Base-by-base conservation (phyloP, 2,888 invertebrate species). In the Aromia moschata region DNA sequence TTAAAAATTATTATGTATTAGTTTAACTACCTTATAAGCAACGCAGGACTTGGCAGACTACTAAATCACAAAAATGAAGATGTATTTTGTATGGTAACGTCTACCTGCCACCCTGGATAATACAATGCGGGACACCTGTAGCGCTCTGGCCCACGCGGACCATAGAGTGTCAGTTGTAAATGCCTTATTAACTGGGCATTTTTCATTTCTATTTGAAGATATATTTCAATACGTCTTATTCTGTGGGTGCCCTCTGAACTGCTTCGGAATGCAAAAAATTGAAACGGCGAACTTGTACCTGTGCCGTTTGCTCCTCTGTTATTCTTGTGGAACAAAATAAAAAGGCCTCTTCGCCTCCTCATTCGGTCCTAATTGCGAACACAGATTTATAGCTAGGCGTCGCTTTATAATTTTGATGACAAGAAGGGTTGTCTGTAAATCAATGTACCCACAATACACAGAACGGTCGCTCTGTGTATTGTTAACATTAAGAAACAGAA, bases 71-170 rank as follows among this genome's bases (percentile, higher is more conserved):
- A 43, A 56, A 56, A 65, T 67, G 73, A 72, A 73, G 73, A 73
- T 74, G 72, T 74, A 72, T 73, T 70, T 72, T 65, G 70, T 72
- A 65, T 68, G 71, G 68, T 61, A 72, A 73, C 71, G 69, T 72
- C 70, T 73, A 72, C 73, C 71, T 74, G 74, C 73, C 74, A 74
- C 74, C 73, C 73, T 58, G 65, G 56, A 62, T 62, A 59, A 60
- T 58, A 46, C 65, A 52, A 58, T 58, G 65, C 65, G 57, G 65
- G 65, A 60, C 65, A 65, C 72, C 73, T 69, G 73, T 67, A 68
- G 71, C 63, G 72, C 63, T 66, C 55, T 65, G 68, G 74, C 78
- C 77, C 78, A 78, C 77, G 76, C 76, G 77, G 70, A 72, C 70
- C 67, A 62, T 68, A 68, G 68, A 72, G 74, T 76, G 76, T 75